phyloP scores from a whole-genome alignment of 2,113 vertebrate genomes.

The Scatophagus argus region DNA sequence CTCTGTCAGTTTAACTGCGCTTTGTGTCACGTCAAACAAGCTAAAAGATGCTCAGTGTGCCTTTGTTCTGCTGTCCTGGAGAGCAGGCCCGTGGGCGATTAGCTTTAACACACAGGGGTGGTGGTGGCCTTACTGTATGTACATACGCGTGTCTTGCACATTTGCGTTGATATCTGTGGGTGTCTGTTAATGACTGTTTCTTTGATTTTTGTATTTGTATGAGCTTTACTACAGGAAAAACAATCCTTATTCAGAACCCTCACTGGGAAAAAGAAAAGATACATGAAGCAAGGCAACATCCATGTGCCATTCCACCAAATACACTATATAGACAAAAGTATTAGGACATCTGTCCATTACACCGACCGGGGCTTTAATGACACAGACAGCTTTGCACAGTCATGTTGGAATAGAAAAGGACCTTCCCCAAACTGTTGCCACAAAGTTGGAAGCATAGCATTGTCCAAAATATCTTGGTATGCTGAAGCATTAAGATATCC shows the following conservation, averaged over 20 bases:
- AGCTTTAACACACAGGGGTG: slow-evolving; percentile 4
- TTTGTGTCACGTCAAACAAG: slow-evolving; percentile 69
- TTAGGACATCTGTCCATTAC: too few species aligned
- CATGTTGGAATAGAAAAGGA: too few species aligned
- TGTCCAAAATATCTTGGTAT: too few species aligned
- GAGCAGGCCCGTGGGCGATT: slow-evolving; percentile 41
- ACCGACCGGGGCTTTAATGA: too few species aligned
- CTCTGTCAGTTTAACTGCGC: slow-evolving; percentile 61
- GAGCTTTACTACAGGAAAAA: not conserved
- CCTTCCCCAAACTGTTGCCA: too few species aligned
- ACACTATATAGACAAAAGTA: too few species aligned
- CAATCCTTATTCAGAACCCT: not conserved
- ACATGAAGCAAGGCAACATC: not conserved
- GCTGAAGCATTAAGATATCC: too few species aligned
- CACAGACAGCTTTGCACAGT: too few species aligned
- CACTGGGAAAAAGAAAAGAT: not conserved
- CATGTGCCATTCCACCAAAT: not conserved
- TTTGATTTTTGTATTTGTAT: not conserved
- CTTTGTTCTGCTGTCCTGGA: slow-evolving; percentile 60
- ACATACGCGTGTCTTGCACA: slow-evolving; percentile 5
- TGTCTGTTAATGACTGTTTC: not conserved
- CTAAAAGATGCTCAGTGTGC: slow-evolving; percentile 49
- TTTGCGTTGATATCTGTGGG: not conserved
- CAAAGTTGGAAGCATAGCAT: too few species aligned
- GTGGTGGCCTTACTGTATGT: slow-evolving; percentile 39